Base-by-base conservation (phyloP, 2,888 invertebrate species). In the Eugnorisma glareosa region DNA sequence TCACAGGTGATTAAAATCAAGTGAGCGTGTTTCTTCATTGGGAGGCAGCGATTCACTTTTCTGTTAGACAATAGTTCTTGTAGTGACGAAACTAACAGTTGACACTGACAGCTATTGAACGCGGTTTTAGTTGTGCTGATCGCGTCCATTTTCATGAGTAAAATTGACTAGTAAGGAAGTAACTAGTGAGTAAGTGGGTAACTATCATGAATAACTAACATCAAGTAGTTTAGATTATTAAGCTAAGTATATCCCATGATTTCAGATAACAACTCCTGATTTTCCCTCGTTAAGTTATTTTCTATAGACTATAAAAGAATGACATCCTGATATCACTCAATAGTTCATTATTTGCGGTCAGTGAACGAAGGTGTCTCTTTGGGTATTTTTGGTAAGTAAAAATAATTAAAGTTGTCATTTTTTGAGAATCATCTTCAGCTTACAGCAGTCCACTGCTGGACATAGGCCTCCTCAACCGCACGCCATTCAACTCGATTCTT, bases 261-360 rank as follows among this genome's bases (percentile, higher is more conserved):
- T 73, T 73, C 57, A 64, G 57, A 64, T 79, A 88, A 88, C 71
- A 70, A 77, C 31, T n/a, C 15, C 40, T 79, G 51, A 81, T 87
- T 78, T 73, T 40, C 45, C 61, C 74, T 82, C 59, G 66, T 88
- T 86, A 81, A 8, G 61, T 28, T 64, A 80, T 86, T 86, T 80
- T 68, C 73, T 72, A 43, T 24, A 28, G 10, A 48, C 43, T 87
- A 87, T 88, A 87, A 74, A 82, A 77, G 69, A 59, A 68, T 66
- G 45, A 13, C 61, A 75, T 77, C 75, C 72, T 67, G n/a, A 59
- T 73, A 15, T 21, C 15, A 57, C 24, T n/a, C 59, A 79, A 72
- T 74, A 21, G 21, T 21, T 21, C 35, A 35, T 5, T 11, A 66
- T 73, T 85, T 11, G 31, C 64, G 7, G 18, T 61, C 40, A 40